Conservation (phyloP, 2,113 vertebrate species). For the Sterna hirundo region DNA sequence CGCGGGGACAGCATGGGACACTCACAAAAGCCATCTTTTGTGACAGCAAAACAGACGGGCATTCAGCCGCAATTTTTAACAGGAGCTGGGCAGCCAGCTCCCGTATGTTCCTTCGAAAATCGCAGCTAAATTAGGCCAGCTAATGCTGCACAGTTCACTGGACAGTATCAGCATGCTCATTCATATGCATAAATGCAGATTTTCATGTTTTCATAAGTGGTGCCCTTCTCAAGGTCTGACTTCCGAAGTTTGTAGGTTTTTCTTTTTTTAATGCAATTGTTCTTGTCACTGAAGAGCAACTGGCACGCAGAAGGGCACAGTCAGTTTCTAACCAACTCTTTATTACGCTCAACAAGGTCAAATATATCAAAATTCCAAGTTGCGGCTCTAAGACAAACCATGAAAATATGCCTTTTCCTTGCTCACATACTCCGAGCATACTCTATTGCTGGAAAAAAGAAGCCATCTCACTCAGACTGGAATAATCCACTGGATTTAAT, state of each 20-base stretch:
- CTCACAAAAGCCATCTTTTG: background rate
- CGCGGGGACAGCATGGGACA: background rate
- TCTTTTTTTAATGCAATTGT: too few species aligned
- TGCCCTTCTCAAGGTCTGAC: background rate
- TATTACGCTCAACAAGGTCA: background rate
- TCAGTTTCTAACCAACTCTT: background rate
- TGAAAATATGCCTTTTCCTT: background rate
- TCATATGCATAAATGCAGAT: background rate
- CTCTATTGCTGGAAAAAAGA: background rate
- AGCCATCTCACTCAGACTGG: background rate
- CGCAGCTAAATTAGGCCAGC: background rate
- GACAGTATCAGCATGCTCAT: background rate
- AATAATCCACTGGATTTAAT: constrained; percentile 40
- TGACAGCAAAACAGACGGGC: background rate
- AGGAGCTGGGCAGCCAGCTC: background rate
- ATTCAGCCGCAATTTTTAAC: background rate
- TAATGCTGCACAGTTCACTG: background rate
- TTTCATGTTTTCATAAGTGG: too few species aligned
- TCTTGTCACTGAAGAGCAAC: background rate
- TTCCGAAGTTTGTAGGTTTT: background rate
- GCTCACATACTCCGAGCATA: background rate
- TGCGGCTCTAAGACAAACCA: background rate
- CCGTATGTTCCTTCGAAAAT: background rate
- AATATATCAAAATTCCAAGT: background rate
- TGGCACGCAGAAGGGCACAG: background rate